phyloP scores from a whole-genome alignment of 2,888 invertebrate species.

The Dryomyza anilis region DNA sequence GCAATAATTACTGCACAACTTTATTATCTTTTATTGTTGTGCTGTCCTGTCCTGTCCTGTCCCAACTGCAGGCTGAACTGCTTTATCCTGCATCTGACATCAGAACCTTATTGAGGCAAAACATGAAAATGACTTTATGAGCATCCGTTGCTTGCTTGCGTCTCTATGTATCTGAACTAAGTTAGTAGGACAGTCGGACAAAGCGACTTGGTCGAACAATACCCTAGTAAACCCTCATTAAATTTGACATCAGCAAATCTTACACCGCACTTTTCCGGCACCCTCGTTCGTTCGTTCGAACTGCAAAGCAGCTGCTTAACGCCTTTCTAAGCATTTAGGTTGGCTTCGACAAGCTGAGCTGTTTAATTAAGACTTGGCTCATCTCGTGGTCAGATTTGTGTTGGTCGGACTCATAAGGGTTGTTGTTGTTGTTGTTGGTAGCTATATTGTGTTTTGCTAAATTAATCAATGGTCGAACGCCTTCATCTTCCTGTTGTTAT shows the following conservation, averaged over 20 bases:
- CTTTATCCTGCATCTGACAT: not conserved
- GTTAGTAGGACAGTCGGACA: not conserved
- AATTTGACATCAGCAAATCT: conserved; percentile 44
- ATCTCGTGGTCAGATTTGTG: not conserved
- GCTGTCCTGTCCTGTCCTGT: no score
- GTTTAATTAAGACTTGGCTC: conserved; percentile 52
- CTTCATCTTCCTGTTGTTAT: not conserved
- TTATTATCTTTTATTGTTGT: conserved; percentile 45
- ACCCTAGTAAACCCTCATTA: conserved; percentile 50
- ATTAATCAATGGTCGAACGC: not conserved
- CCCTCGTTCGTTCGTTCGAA: not conserved
- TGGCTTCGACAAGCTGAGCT: conserved; percentile 36
- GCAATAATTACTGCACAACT: conserved; percentile 48
- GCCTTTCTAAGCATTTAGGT: conserved; percentile 25
- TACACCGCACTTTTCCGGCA: not conserved
- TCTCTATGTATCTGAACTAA: not conserved
- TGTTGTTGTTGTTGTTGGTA: not conserved
- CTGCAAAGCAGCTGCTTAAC: conserved; percentile 30
- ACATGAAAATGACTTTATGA: conserved; percentile 27
- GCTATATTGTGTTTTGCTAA: not conserved
- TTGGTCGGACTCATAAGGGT: not conserved
- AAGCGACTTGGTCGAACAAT: not conserved
- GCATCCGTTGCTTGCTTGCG: not conserved
- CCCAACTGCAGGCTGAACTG: no score
- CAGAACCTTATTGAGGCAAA: not conserved